A percentile compares a stretch with the other conserved stretches of the same genome.
Evolutionary conservation across 2,797 vertebrate species (phyloP).

Genomic region (Pseudochaenichthys georgianus): DNA sequence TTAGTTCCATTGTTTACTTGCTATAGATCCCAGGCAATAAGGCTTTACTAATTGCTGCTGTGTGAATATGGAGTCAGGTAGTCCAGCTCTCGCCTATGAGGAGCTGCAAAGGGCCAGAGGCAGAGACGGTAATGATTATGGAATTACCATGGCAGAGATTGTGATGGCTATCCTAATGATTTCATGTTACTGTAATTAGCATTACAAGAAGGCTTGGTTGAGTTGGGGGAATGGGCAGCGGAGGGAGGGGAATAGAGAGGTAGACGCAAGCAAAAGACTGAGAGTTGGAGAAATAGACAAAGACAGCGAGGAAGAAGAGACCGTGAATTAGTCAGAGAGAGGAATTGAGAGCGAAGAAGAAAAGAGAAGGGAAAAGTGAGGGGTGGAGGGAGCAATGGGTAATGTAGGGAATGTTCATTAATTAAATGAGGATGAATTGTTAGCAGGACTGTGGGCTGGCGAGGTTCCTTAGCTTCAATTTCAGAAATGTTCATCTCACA

Average conservation of each 20-base stretch:
- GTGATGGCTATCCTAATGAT: constrained; percentile 78
- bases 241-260: constrained; percentile 18
- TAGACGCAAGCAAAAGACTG: constrained; percentile 18
- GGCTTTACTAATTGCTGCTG: constrained; percentile 70
- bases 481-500: constrained; percentile 65
- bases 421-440: constrained; percentile 79
- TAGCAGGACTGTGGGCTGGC: constrained; percentile 72
- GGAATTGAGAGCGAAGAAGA: constrained; percentile 43
- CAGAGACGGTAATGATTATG: constrained; percentile 69
- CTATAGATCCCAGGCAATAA: constrained; percentile 68
- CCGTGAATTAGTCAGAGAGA: constrained; percentile 44
- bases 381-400: constrained; percentile 35
- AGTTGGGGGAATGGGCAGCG: constrained; percentile 26
- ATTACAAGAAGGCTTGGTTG: constrained; percentile 57
- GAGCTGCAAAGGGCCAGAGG: constrained; percentile 46
- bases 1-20: constrained; percentile 68
- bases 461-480: constrained; percentile 70
- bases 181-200: constrained; percentile 80
- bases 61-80: constrained; percentile 50
- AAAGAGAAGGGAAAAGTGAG: constrained; percentile 40
- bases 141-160: constrained; percentile 74
- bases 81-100: constrained; percentile 42
- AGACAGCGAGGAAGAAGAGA: constrained; percentile 41
- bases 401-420: constrained; percentile 78
- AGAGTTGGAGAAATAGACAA: constrained; percentile 33